Conservation (phyloP, 37 sponge, comb jelly and placozoan genomes). For the Ephydatia muelleri region DNA sequence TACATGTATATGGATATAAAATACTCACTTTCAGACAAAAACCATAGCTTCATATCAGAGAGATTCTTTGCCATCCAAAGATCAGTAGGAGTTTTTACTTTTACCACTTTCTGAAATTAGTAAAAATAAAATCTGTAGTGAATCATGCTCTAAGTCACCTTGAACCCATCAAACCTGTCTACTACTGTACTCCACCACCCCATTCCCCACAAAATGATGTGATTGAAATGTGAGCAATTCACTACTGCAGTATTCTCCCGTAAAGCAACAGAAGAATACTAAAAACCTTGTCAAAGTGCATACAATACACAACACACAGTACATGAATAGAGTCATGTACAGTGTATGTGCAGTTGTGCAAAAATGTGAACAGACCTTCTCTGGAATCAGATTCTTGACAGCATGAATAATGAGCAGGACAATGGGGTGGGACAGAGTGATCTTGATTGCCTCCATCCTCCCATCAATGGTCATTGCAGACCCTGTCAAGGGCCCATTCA, state of each 20-base stretch:
- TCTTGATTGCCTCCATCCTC: constrained; percentile 27
- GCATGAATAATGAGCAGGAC: constrained; percentile 67
- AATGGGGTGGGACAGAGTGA: constrained; percentile 70
- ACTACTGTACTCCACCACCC: no score
- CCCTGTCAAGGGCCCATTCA: constrained; percentile 46
- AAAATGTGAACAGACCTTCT: constrained; percentile 36
- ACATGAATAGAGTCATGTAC: not conserved
- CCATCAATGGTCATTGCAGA: constrained; percentile 45
- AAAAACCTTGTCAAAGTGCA: not conserved
- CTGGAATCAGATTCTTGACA: constrained; percentile 44
- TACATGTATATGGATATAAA: not conserved
- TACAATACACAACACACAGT: no score
- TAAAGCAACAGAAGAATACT: no score
- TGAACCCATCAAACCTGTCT: not conserved
- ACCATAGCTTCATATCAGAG: constrained; percentile 44
- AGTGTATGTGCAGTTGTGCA: not conserved
- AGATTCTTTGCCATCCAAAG: constrained; percentile 64
- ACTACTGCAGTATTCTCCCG: no score
- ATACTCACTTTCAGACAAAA: constrained; percentile 51
- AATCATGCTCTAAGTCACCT: not conserved
- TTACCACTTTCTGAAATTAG: constrained; percentile 27
- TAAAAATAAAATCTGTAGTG: not conserved
- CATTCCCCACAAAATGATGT: not conserved
- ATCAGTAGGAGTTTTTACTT: constrained; percentile 37
- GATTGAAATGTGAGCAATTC: not conserved